These are phyloP conservation scores for Pseudochirops cupreus DNA, from an alignment of 2,797 vertebrate species.

Conservation along the genomic window DNA sequence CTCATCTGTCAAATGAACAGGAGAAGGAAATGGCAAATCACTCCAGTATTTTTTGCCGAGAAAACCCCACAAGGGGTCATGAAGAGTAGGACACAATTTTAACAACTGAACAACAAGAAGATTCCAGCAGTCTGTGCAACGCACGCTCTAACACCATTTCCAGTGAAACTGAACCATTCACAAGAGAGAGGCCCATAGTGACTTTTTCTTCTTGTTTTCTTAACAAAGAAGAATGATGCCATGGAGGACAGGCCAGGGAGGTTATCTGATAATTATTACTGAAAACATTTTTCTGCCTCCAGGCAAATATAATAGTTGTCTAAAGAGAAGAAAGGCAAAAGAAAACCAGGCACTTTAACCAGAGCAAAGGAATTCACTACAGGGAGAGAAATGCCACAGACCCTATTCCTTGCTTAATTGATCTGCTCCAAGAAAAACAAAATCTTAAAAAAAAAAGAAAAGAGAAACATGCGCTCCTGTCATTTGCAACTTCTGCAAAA, in stretches of 20 bases:
- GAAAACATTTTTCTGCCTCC: slow-evolving; percentile 40
- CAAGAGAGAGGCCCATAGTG: not conserved
- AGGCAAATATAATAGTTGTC: slow-evolving; percentile 54
- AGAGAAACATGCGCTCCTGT: not conserved
- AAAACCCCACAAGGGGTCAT: not conserved
- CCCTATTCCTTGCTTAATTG: not conserved
- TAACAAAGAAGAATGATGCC: slow-evolving; percentile 17
- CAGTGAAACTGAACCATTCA: not conserved
- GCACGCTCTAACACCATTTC: not conserved
- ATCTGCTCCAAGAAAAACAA: slow-evolving; percentile 20
- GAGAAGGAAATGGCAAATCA: not conserved
- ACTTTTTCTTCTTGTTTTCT: not conserved
- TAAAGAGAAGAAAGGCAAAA: slow-evolving; percentile 1
- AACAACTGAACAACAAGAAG: not conserved
- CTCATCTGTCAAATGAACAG: not conserved
- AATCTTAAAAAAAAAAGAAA: not conserved
- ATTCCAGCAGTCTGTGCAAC: not conserved
- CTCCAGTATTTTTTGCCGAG: not conserved
- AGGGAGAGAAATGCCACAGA: not conserved
- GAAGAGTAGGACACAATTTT: not conserved
- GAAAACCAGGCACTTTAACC: slow-evolving; percentile 14
- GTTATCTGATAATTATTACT: slow-evolving; percentile 52
- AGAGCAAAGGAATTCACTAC: slow-evolving; percentile 16
- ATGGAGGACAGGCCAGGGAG: not conserved
- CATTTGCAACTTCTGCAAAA: not conserved